Evolutionary conservation across 2,113 vertebrate species (phyloP), one percentile per base, ranked within the genome.

Genomic region (Rhodinocichla rosea): DNA sequence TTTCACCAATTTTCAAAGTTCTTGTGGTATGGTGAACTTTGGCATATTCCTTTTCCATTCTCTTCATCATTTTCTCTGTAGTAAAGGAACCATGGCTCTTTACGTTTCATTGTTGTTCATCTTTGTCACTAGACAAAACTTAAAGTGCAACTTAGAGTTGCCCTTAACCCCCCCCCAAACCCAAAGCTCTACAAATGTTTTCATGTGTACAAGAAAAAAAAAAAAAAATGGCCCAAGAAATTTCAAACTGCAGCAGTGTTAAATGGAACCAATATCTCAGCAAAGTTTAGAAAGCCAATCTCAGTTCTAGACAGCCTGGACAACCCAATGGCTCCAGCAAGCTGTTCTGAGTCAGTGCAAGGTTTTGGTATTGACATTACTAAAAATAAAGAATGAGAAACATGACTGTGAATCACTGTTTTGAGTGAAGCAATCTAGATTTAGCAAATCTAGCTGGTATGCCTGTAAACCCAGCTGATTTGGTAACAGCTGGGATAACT

Each of bases 371-470:
- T 40, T 64, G 67, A 50, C 24, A 69, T 42, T 73, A 69, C 92
- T 94, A 85, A 94, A 95, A 93, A 87, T 91, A 59, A 81, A 60
- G 40, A 75, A 87, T 65, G 75, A 85, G 67, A 90, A 76, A 62
- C 42, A 85, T 92, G 82, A 85, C 74, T 93, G 30, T 95, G 87
- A 94, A 93, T 96, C 87, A 93, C 37, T 76, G 67, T 93, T 95
- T 84, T 73, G 77, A 75, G 89, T 59, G 81, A 89, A 87, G 30
- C 24, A 78, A 40, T 77, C 55, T 76, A 77, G 74, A 79, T 95
- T 68, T 95, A 91, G 57, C 27, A 75, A 76, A 76, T 75, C 69
- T 87, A 40, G 30, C 77, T 94, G 53, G 42, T 76, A 40, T 37
- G 64, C 52, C 28, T 83, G 52, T 71, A 94, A 92, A 78, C 19